Base-by-base conservation (phyloP, 2,113 vertebrate species). In the Pao palembangensis region DNA sequence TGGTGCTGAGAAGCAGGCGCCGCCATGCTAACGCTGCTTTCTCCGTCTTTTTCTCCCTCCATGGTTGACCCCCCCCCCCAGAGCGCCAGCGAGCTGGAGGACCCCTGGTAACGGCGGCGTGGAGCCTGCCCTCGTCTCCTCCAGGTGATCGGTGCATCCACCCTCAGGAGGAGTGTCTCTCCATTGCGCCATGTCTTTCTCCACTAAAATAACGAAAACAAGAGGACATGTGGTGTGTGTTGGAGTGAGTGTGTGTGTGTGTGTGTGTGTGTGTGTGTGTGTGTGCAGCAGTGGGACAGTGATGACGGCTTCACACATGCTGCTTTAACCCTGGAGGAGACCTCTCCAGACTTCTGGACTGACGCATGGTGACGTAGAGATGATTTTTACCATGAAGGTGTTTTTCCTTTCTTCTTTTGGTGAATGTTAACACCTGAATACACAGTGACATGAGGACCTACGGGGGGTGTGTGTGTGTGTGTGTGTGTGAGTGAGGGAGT, bases 71-170 rank as follows among this genome's bases (percentile, higher is more conserved):
- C 83, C 83, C 87, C 78, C 93, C 83, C 87, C 78, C 93, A 99
- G 97, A 96, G 88, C 85, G 93, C 94, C 90, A 94, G 94, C 84
- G 97, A 99, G 90, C 91, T 98, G 90, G 97, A 99, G 89, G 96
- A 99, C 92, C 93, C 95, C 85, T 99, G 95, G 95, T 99, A 98
- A 93, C 94, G 90, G 58, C 62, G 85, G 83, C 73, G 74, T 78
- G 52, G 58, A 69, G 71, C 31, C 43, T 42, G 56, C 80, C 82
- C 85, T 53, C n/a, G 28, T 64, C 80, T 81, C 83, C 83, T 84
- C 82, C 81, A 31, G 54, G 75, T 63, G 81, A 80, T 78, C 20
- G 50, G 62, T 70, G 61, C 73, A 43, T 65, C 84, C 58, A 55
- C 78, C 71, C 59, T 43, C 57, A 81, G 79, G 83, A 82, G 80